These are phyloP conservation scores for Oxyura jamaicensis DNA, from an alignment of 2,113 vertebrate species.

Conservation along the genomic window DNA sequence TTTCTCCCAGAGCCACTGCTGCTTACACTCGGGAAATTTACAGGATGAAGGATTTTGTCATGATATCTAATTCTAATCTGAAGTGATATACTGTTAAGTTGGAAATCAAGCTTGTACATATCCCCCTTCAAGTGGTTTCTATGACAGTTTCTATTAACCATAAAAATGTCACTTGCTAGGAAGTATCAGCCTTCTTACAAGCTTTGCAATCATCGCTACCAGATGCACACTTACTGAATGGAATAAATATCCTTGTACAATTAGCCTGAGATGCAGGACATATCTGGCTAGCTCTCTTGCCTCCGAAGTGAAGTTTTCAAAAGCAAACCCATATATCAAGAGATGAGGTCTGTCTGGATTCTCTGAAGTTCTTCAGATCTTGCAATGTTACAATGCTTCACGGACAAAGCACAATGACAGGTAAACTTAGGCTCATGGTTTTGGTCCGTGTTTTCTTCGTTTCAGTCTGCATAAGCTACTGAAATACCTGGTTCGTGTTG, in stretches of 20 bases:
- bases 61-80: slow-evolving; percentile 65
- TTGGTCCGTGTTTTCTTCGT: not conserved
- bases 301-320: slow-evolving; percentile 32
- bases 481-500: slow-evolving; percentile 1
- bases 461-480: not conserved
- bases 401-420: not conserved
- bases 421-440: not conserved
- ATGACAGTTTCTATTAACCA: slow-evolving; percentile 68
- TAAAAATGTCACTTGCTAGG: slow-evolving; percentile 71
- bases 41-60: slow-evolving; percentile 50
- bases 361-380: not conserved
- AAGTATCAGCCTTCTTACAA: slow-evolving; percentile 66
- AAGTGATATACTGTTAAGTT: slow-evolving; percentile 63
- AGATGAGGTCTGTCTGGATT: not conserved
- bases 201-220: slow-evolving; percentile 63
- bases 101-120: slow-evolving; percentile 62
- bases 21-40: slow-evolving; percentile 47
- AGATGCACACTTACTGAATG: slow-evolving; percentile 57
- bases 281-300: not conserved
- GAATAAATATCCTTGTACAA: slow-evolving; percentile 58
- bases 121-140: slow-evolving; percentile 56
- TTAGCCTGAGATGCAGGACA: slow-evolving; percentile 54
- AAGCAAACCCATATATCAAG: not conserved
- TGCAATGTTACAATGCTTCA: not conserved
- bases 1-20: slow-evolving; percentile 6